These are phyloP conservation scores for Eclectus roratus DNA, from an alignment of 2,113 vertebrate species.

Conservation along the genomic window DNA sequence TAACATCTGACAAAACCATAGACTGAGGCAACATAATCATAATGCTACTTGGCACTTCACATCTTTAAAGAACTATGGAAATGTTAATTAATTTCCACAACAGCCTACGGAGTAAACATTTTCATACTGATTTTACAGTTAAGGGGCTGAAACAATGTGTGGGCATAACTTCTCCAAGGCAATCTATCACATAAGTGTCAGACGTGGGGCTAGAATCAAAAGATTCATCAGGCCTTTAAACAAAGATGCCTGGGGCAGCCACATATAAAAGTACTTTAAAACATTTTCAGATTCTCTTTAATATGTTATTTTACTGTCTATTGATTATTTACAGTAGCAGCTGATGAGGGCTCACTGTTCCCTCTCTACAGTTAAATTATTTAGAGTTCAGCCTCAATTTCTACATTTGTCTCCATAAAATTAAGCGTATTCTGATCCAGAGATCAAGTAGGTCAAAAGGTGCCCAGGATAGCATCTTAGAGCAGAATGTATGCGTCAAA, in stretches of 20 bases:
- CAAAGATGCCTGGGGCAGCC: neutral
- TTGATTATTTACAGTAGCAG: neutral
- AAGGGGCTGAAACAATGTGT: neutral
- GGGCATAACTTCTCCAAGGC: neutral
- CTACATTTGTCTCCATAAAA: neutral
- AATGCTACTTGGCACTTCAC: conserved; percentile 20
- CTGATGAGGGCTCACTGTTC: neutral
- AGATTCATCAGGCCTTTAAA: neutral
- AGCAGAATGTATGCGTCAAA: neutral
- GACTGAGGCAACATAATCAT: neutral
- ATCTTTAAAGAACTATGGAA: conserved; percentile 46
- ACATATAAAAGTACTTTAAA: neutral
- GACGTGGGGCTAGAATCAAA: neutral
- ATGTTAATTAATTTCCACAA: conserved; percentile 51
- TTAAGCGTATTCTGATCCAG: neutral
- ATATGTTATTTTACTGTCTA: neutral
- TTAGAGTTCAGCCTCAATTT: neutral
- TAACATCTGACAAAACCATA: neutral
- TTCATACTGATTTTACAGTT: conserved; percentile 42
- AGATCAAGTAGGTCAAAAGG: neutral
- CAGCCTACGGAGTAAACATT: conserved; percentile 58
- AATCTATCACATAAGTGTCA: neutral
- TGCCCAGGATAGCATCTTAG: neutral
- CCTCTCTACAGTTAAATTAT: neutral
- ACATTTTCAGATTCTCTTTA: neutral